phyloP scores from a whole-genome alignment of 2,113 vertebrate genomes.

The Oxyura jamaicensis region DNA sequence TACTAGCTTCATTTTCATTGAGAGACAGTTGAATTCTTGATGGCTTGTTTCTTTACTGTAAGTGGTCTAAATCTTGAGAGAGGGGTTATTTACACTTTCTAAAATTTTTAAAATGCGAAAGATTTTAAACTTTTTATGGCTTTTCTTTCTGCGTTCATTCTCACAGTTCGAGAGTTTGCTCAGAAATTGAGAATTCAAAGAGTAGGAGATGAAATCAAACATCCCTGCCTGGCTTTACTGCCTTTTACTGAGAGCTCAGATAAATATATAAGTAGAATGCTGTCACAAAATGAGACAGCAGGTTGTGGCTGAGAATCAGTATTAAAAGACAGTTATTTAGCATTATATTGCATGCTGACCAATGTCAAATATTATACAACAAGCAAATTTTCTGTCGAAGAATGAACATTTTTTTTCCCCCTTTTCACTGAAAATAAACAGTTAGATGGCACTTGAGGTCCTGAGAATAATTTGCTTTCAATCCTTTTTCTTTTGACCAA shows the following conservation, averaged over 20 bases:
- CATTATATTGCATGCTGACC: not conserved
- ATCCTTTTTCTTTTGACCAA: not conserved
- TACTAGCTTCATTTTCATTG: not conserved
- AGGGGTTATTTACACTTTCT: not conserved
- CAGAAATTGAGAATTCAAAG: not conserved
- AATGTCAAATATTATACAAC: not conserved
- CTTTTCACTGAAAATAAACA: not conserved
- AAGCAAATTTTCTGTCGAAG: not conserved
- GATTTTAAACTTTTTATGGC: not conserved
- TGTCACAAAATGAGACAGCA: not conserved
- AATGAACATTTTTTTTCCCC: not conserved
- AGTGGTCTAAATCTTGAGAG: not conserved
- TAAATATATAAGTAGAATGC: not conserved
- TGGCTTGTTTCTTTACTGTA: not conserved
- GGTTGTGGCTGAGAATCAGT: not conserved
- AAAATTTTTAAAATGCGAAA: not conserved
- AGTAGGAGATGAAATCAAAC: not conserved
- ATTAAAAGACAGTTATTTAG: not conserved
- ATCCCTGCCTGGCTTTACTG: not conserved
- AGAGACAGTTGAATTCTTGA: not conserved
- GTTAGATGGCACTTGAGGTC: not conserved
- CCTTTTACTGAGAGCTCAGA: not conserved
- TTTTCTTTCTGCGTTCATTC: not conserved
- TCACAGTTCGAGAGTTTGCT: not conserved
- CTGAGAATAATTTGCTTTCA: not conserved